Evolutionary conservation across 2,113 vertebrate species (phyloP).

Genomic region (Odocoileus hemionus): DNA sequence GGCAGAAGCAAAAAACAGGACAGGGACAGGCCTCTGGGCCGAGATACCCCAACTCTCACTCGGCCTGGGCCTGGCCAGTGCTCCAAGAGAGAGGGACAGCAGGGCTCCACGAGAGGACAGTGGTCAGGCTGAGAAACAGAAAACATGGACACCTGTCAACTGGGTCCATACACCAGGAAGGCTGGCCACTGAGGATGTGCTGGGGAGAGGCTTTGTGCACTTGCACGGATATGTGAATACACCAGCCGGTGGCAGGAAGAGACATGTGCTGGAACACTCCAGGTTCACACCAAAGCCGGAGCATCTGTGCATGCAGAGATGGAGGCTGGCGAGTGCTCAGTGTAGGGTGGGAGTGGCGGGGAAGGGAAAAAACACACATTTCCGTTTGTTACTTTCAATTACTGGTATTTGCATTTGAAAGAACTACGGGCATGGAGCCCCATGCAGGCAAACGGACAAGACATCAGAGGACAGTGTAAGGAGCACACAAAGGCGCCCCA

Average conservation of each 20-base stretch:
- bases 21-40: fast-evolving
- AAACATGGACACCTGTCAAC: not conserved
- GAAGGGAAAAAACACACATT: not conserved
- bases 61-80: no score
- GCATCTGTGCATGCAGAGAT: fast-evolving
- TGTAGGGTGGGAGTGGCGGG: fast-evolving
- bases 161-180: not conserved
- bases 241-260: not conserved
- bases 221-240: no score
- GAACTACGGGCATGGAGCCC: not conserved
- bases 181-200: not conserved
- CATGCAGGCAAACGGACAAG: fast-evolving
- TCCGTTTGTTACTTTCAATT: not conserved
- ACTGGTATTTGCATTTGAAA: not conserved
- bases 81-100: not conserved
- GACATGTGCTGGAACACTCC: fast-evolving
- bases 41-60: not conserved
- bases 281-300: not conserved
- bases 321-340: not conserved
- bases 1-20: not conserved
- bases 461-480: no score
- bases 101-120: not conserved
- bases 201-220: no score
- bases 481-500: no score
- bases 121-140: not conserved